Evolutionary conservation across 2,113 vertebrate species (phyloP).

Genomic region (Atherinomorus stipes): DNA sequence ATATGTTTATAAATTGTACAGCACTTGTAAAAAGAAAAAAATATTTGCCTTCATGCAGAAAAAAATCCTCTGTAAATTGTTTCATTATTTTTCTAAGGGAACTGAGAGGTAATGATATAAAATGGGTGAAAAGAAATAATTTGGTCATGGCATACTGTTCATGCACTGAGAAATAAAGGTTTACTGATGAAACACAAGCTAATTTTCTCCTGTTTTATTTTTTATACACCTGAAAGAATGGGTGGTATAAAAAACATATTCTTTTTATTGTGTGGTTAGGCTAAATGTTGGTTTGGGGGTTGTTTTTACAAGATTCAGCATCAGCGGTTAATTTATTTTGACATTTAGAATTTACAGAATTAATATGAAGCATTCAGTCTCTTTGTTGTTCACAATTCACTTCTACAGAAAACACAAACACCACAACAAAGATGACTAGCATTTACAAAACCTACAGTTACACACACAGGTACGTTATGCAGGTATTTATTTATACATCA

Average conservation of each 20-base stretch:
- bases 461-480: no score
- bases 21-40: slow-evolving; percentile 93
- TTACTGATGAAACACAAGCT: slow-evolving; percentile 77
- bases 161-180: slow-evolving; percentile 85
- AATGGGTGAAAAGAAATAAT: slow-evolving; percentile 75
- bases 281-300: no score
- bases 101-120: slow-evolving; percentile 84
- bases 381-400: no score
- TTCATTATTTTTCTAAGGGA: slow-evolving; percentile 99
- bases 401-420: no score
- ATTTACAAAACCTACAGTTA: no score
- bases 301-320: no score
- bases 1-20: slow-evolving; percentile 99
- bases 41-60: slow-evolving; percentile 89
- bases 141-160: slow-evolving; percentile 85
- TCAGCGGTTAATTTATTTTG: no score
- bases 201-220: neutral
- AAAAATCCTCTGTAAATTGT: slow-evolving; percentile 94
- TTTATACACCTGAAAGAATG: neutral
- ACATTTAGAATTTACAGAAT: no score
- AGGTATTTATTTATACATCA: no score
- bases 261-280: no score
- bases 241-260: neutral
- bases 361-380: no score
- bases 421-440: no score